A percentile compares a stretch with the other conserved stretches of the same genome.
Conservation (phyloP, 2,113 vertebrate genomes). For the Herpetotheres cachinnans region DNA sequence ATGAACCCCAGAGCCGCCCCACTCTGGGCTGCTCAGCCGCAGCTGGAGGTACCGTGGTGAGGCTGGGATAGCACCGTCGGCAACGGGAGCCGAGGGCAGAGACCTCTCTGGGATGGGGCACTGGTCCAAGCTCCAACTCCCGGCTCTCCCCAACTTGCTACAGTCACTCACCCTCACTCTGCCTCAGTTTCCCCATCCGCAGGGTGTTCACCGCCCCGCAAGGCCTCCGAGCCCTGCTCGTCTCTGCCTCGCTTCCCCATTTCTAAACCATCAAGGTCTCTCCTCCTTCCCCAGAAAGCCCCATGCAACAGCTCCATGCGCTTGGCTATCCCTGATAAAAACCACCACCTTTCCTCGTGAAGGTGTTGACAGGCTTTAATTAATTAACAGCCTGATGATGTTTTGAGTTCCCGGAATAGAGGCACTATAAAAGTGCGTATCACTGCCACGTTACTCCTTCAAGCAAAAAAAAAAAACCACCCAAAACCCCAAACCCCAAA, state of each 20-base stretch:
- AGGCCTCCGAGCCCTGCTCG: not conserved
- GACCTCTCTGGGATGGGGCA: not conserved
- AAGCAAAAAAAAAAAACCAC: not conserved
- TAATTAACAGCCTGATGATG: not conserved
- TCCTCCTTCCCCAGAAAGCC: not conserved
- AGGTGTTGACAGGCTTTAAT: not conserved
- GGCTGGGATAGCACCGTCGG: not conserved
- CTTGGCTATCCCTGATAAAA: not conserved
- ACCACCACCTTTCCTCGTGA: not conserved
- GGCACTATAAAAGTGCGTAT: not conserved
- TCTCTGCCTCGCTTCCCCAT: not conserved
- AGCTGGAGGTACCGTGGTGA: rapidly evolving
- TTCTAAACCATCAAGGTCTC: not conserved
- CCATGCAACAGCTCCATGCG: not conserved
- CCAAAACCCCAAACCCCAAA: not conserved
- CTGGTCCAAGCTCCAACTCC: not conserved
- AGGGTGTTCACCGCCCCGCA: not conserved
- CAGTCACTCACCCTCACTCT: not conserved
- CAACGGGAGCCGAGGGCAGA: not conserved
- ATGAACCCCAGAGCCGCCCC: not conserved
- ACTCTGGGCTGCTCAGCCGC: not conserved
- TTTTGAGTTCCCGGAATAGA: not conserved
- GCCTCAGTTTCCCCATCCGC: not conserved
- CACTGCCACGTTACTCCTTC: not conserved
- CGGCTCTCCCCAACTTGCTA: not conserved